Evolutionary conservation across 1,140 invertebrate genomes (phyloP).

Genomic region (Batillaria attramentaria): DNA sequence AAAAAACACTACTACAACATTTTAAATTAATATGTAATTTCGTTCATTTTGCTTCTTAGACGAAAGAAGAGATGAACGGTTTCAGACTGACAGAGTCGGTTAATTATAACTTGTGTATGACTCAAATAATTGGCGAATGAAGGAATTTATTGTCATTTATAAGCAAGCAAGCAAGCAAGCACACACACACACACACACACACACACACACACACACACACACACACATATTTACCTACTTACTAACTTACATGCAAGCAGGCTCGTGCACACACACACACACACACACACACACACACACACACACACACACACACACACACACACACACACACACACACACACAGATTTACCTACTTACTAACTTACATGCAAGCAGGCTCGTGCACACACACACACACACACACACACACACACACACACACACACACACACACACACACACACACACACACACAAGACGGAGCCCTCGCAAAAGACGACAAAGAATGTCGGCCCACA

Average conservation of each 20-base stretch:
- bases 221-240: slow-evolving; percentile 15
- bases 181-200: slow-evolving; percentile 8
- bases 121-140: neutral
- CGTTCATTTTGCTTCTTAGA: neutral
- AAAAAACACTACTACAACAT: neutral
- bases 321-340: slow-evolving; percentile 25
- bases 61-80: no score
- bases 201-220: slow-evolving; percentile 25
- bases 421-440: slow-evolving; percentile 15
- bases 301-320: slow-evolving; percentile 21
- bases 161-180: neutral
- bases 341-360: neutral
- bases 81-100: neutral
- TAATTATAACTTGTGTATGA: neutral
- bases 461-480: neutral
- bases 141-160: neutral
- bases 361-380: neutral
- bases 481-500: neutral
- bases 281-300: neutral
- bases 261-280: slow-evolving; percentile 5
- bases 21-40: neutral
- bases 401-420: neutral
- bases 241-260: slow-evolving; percentile 9
- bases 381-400: neutral
- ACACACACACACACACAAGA: neutral